Base-by-base conservation (phyloP, 2,113 vertebrate species). In the Sander lucioperca region DNA sequence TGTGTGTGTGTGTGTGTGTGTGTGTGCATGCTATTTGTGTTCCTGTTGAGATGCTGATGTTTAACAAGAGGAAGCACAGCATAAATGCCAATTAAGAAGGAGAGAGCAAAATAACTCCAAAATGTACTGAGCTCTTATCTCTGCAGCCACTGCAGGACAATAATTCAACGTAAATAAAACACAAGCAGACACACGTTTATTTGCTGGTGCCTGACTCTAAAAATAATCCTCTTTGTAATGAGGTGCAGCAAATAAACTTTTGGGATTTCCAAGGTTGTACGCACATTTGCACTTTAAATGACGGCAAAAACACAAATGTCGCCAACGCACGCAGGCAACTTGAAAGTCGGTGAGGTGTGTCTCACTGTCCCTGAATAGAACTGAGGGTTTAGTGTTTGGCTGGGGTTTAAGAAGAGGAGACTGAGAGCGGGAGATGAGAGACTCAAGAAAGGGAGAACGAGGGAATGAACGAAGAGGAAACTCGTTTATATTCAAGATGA, bases 401-500 rank as follows among this genome's bases (percentile, higher is more conserved):
- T 70, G 75, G 64, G 59, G 70, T 78, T 86, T 68, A 69, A 68
- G 69, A 87, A 33, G 74, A 45, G 21, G 73, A 80, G 23, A 81
- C 9, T 9, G 57, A 62, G 48, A 74, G 27, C 50, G 50, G n/a
- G 53, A 90, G 81, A 89, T 74, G 84, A 87, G 68, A 87, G 72
- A 84, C 73, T 77, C 80, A 87, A 74, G 79, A 85, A 79, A 87
- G 73, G 33, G 39, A 80, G 73, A 62, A 71, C 5, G 56, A 74
- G 74, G 76, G 68, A 82, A 75, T 30, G 64, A 81, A 84, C 81
- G 70, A 76, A 1, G 67, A 62, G 71, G 69, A 85, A 71, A 65
- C 80, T 85, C 27, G 85, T 93, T 87, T 83, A 89, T 85, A 92
- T 91, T 89, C 87, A 80, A 69, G 48, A 65, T 74, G 72, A 61